Evolutionary conservation across 2,113 vertebrate species (phyloP), one percentile per base, ranked within the genome.

Genomic region (Oceanodroma tethys): DNA sequence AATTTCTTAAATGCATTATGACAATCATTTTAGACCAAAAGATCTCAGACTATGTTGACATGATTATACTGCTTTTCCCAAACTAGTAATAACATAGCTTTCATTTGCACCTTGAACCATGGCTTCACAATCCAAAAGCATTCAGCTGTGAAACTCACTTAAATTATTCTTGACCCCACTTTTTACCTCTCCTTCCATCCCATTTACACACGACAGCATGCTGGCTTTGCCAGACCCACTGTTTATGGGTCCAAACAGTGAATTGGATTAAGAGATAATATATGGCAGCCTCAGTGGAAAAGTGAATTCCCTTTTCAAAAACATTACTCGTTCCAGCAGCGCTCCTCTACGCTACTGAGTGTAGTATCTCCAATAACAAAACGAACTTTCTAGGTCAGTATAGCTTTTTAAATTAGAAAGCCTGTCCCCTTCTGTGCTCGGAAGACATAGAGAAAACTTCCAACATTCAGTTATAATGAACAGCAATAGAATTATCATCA

Each of bases 331-430:
- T 36, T 82, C 6, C 34, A 75, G 1, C 21, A 50, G 40, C 0
- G 0, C 2, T 65, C 36, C 32, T 42, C 60, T 48, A 5, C 0
- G 0, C 16, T 67, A 25, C 18, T 3, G 2, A 45, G 4, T 23
- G 13, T 36, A 25, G 22, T 12, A 53, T 58, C 30, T 75, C 63
- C 30, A 88, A 47, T 8, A 62, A 40, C 2, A 93, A 38, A 86
- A 60, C 45, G 1, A 58, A 26, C 23, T 55, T 81, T 48, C 17
- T 32, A n/a, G 76, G 40, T 43, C 71, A 62, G 29, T 10, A 13
- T 18, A 36, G 13, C 7, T 76, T 68, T 81, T 86, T n/a, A 13
- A 62, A 70, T 38, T 27, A 22, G 9, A 88, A 88, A 88, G 2
- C 3, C 20, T 22, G 29, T 6, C 36, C 7, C 9, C 5, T 86